These are phyloP conservation scores for Eilema sororculum DNA, from an alignment of 2,888 invertebrate species.

Conservation along the genomic window DNA sequence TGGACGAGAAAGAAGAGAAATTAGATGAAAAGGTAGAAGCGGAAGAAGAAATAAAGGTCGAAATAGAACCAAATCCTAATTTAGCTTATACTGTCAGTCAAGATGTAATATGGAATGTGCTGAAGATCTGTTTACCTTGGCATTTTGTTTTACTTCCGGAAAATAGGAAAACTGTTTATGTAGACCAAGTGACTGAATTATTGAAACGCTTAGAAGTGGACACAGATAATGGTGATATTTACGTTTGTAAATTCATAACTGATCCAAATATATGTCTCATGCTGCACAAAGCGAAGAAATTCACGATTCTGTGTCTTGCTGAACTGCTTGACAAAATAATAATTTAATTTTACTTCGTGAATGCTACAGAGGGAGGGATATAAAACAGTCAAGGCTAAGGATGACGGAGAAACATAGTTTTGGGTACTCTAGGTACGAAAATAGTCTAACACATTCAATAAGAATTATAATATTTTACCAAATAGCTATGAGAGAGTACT, in stretches of 20 bases:
- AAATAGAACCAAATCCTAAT: conserved; percentile 63
- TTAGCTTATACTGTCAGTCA: conserved; percentile 73
- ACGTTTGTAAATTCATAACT: conserved; percentile 71
- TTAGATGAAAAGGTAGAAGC: conserved; percentile 56
- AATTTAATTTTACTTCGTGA: background rate
- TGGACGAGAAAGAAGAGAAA: conserved; percentile 63
- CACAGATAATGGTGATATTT: conserved; percentile 76
- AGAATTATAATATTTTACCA: background rate
- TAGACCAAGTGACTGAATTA: conserved; percentile 61
- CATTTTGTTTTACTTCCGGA: conserved; percentile 73
- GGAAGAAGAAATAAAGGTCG: conserved; percentile 66
- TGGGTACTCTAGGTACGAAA: background rate
- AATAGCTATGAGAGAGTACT: background rate
- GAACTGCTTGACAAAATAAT: conserved; percentile 65
- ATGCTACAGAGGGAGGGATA: background rate
- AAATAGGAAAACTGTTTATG: conserved; percentile 63
- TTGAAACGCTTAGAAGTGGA: conserved; percentile 69
- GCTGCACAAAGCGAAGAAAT: conserved; percentile 75
- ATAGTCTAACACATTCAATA: background rate
- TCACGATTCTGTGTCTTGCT: conserved; percentile 67
- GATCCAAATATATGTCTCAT: conserved; percentile 71
- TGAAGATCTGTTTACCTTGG: conserved; percentile 77
- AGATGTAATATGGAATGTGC: conserved; percentile 75
- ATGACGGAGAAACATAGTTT: background rate
- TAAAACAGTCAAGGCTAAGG: background rate